Percentiles rank a stretch among this genome's conserved stretches.
phyloP scores from a whole-genome alignment of 2,113 vertebrate species.

The Cettia cetti region DNA sequence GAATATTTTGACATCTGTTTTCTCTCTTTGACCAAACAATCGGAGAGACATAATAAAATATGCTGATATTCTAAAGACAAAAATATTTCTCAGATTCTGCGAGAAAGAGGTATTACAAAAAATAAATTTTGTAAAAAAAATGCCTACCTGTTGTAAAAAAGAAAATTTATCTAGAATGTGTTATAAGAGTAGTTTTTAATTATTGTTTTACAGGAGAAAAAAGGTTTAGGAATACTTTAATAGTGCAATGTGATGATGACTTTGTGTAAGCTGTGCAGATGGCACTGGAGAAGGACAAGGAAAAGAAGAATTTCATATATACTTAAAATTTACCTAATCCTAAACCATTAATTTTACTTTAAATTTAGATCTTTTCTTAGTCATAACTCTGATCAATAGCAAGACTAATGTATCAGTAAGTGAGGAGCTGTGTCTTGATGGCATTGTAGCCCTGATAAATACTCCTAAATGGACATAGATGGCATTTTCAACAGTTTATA shows the following conservation, averaged over 20 bases:
- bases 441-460: neutral
- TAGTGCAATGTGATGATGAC: accelerated
- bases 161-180: neutral
- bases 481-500: neutral
- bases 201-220: neutral
- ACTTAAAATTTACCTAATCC: neutral
- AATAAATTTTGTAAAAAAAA: neutral
- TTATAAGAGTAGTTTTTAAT: neutral
- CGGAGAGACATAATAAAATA: neutral
- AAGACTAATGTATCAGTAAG: neutral
- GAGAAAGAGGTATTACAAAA: neutral
- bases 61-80: neutral
- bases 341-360: neutral
- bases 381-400: neutral
- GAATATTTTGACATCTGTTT: neutral
- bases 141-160: neutral
- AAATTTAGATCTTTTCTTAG: neutral
- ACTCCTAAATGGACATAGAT: neutral
- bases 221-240: neutral
- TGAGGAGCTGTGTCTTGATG: neutral
- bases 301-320: neutral
- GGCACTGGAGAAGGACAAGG: neutral
- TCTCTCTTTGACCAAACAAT: neutral
- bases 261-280: neutral
- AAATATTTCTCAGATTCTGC: neutral